Percentiles rank a stretch among this genome's conserved stretches.
These are phyloP conservation scores for Trichopoda pennipes DNA, from an alignment of 2,888 invertebrate genomes.

Conservation along the genomic window DNA sequence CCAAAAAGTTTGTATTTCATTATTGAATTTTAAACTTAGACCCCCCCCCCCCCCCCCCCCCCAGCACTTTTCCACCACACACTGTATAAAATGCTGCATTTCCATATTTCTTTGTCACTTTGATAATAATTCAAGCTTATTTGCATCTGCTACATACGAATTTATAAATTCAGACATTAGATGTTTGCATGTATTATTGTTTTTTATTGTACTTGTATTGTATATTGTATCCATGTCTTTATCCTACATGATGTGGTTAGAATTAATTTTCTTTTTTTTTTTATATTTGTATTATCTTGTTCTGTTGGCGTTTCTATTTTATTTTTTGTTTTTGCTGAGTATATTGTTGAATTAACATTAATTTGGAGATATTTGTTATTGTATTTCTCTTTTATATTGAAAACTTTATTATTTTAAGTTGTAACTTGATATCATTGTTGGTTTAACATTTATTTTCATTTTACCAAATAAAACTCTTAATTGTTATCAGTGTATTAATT, in stretches of 20 bases:
- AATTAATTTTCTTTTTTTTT: slow-evolving; percentile 59
- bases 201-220: slow-evolving; percentile 2
- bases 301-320: background rate
- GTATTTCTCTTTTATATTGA: slow-evolving; percentile 23
- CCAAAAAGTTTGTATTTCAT: background rate
- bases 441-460: slow-evolving; percentile 54
- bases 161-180: slow-evolving; percentile 30
- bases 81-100: no score
- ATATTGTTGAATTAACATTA: slow-evolving; percentile 36
- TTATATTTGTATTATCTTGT: slow-evolving; percentile 32
- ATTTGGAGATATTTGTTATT: slow-evolving; percentile 56
- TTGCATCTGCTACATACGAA: slow-evolving; percentile 50
- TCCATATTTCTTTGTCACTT: background rate
- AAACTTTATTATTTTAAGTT: slow-evolving; percentile 40
- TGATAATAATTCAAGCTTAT: slow-evolving; percentile 40
- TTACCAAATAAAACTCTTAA: slow-evolving; percentile 22
- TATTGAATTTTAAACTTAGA: background rate
- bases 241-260: slow-evolving; percentile 57
- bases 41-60: no score
- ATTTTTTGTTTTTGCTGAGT: background rate
- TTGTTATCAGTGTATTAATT: slow-evolving; percentile 46
- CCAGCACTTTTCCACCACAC: no score
- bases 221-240: slow-evolving; percentile 57
- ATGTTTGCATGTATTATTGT: slow-evolving; percentile 25
- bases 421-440: slow-evolving; percentile 67